Evolutionary conservation across 2,113 vertebrate species (phyloP), one percentile per base, ranked within the genome.

Genomic region (Onychostoma macrolepis): DNA sequence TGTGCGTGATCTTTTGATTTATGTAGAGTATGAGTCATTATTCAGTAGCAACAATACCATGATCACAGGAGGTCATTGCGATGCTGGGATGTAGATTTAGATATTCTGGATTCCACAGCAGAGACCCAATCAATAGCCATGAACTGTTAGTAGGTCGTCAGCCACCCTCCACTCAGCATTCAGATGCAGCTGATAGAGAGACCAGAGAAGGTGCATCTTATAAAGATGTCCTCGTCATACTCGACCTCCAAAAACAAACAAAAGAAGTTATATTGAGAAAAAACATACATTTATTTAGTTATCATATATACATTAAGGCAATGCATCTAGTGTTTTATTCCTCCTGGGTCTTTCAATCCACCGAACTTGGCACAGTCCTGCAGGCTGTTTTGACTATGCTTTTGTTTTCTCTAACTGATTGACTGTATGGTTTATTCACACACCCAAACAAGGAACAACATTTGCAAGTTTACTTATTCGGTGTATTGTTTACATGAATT

Each of bases 21-120:
- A 76, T 76, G 72, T 1, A 48, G 72, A n/a, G 24, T 76, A 76
- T 76, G 12, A 28, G 41, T 28, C 41, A 48, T 76, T 45, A 45
- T 45, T 76, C n/a, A 28, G 41, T 43, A 13, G 48, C 15, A 15
- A 28, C 26, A 2, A 61, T n/a, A 61, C 2, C 0, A 33, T 56
- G 65, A 61, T 33, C 43, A 56, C 43, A 50, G 26, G 12, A 85
- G 48, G 53, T 33, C 48, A 56, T 79, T 36, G 28, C 8, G n/a
- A 50, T 33, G 17, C 76, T 50, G 76, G 43, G 76, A 78, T 11
- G 76, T 76, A 76, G 24, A 75, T 75, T 75, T 45, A 75, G 24
- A 45, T 8, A 76, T 79, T 56, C 28, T 19, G 28, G 30, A 53
- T 79, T 33, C 48, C 17, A 79, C 76, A 53, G 48, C 76, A 33